phyloP scores from a whole-genome alignment of 1,140 invertebrate species.

The Paraescarpia echinospica region DNA sequence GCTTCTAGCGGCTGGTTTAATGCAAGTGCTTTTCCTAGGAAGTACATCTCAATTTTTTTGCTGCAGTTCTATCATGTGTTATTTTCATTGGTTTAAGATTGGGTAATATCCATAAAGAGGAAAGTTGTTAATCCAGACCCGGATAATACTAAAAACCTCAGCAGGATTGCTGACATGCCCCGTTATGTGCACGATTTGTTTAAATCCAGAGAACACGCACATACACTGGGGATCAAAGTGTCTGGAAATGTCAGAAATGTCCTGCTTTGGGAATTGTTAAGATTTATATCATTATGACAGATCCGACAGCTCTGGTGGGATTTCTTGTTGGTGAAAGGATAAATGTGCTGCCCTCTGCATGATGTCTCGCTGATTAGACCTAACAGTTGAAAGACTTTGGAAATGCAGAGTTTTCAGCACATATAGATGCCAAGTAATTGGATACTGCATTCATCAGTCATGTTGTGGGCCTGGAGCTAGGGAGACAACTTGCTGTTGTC shows the following conservation, averaged over 20 bases:
- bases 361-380: not conserved
- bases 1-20: not conserved
- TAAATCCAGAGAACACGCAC: not conserved
- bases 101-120: not conserved
- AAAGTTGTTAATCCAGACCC: no score
- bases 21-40: not conserved
- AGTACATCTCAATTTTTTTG: not conserved
- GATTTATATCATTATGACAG: not conserved
- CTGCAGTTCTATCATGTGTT: not conserved
- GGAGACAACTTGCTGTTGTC: not conserved
- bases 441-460: not conserved
- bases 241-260: not conserved
- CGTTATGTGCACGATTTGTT: not conserved
- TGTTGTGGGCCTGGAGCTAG: not conserved
- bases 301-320: not conserved
- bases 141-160: no score
- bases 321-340: not conserved
- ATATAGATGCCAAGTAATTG: not conserved
- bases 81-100: not conserved
- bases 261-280: not conserved
- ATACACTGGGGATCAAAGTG: not conserved
- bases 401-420: not conserved
- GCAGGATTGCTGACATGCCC: not conserved
- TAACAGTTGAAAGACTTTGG: not conserved
- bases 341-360: not conserved